Percentiles rank a stretch among this genome's conserved stretches.
These are phyloP conservation scores for Rhineura floridana DNA, from an alignment of 2,113 vertebrate genomes.

Conservation along the genomic window DNA sequence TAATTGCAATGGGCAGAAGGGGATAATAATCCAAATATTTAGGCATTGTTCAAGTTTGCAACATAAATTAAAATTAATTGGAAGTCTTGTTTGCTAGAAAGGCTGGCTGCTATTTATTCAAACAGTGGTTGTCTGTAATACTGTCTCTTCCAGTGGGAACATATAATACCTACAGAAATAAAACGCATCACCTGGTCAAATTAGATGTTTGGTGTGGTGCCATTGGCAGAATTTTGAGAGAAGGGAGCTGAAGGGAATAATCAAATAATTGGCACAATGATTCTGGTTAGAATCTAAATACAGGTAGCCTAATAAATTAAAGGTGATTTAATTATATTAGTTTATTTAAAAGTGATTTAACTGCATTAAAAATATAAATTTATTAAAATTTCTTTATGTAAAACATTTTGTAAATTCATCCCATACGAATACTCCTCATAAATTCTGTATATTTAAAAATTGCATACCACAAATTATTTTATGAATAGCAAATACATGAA, in stretches of 20 bases:
- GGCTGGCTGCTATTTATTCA: conserved; percentile 40
- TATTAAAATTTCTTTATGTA: no score
- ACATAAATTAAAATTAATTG: conserved; percentile 9
- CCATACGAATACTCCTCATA: no score
- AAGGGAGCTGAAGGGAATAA: neutral
- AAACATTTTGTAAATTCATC: no score
- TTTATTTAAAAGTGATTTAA: neutral
- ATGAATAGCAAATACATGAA: no score
- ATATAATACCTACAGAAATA: fast-evolving
- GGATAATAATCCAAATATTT: neutral
- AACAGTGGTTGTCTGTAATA: neutral
- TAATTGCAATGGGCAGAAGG: neutral
- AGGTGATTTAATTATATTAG: neutral
- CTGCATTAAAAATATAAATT: neutral
- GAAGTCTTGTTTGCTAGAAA: conserved; percentile 31
- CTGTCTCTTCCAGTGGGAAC: neutral
- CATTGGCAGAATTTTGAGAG: neutral
- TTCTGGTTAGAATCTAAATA: neutral
- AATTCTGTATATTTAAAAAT: no score
- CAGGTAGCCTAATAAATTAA: neutral
- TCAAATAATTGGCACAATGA: neutral
- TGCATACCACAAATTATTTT: no score
- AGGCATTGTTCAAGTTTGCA: conserved; percentile 18
- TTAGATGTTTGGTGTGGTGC: neutral
- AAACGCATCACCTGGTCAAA: neutral